Conservation (phyloP, 2,797 vertebrate genomes). For the Tokudaia muenninki region DNA sequence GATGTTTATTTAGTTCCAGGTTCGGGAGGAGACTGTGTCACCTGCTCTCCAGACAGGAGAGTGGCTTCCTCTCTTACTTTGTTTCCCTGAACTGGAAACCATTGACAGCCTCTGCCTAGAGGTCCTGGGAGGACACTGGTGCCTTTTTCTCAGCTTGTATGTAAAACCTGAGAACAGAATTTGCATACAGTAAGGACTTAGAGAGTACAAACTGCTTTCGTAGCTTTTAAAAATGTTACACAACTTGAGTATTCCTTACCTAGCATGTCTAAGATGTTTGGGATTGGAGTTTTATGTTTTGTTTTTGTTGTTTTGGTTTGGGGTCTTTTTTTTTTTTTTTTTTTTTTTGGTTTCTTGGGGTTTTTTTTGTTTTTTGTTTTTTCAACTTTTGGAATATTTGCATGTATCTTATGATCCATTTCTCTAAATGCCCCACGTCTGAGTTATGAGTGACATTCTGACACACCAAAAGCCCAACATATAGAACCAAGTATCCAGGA, state of each 20-base stretch:
- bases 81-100: background rate
- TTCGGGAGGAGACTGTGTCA: constrained; percentile 1
- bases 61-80: background rate
- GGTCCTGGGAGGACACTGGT: background rate
- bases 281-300: background rate
- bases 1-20: background rate
- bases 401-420: background rate
- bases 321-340: too few relatives aligned
- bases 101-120: background rate
- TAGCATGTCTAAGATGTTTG: background rate
- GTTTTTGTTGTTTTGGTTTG: background rate
- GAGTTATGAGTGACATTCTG: background rate
- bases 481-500: background rate
- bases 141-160: background rate
- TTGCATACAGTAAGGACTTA: background rate
- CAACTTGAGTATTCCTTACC: background rate
- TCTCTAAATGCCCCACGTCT: background rate
- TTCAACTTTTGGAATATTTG: background rate
- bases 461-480: background rate
- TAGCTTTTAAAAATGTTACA: background rate
- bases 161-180: constrained; percentile 19
- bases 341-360: too few relatives aligned
- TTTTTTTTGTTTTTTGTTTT: background rate
- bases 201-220: background rate
- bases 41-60: background rate